These are phyloP conservation scores for Protomyctophum bolini DNA, from an alignment of 2,113 vertebrate species.

Conservation along the genomic window DNA sequence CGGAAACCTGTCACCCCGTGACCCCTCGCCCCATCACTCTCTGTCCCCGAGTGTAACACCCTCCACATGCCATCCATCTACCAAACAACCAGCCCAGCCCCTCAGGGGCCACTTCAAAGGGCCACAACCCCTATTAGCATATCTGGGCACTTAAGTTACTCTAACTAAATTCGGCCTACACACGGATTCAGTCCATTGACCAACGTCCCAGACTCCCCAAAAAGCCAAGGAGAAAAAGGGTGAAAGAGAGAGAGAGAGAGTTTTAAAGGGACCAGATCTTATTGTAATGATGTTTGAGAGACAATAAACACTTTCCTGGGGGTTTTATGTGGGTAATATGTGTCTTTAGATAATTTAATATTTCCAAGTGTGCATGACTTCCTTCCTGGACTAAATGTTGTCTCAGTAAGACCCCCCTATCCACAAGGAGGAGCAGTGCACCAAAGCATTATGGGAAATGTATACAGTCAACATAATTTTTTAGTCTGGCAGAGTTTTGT, in stretches of 20 bases:
- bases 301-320: too few relatives aligned
- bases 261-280: too few relatives aligned
- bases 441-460: too few relatives aligned
- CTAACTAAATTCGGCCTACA: slow-evolving; percentile 44
- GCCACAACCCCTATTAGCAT: slow-evolving; percentile 51
- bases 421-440: too few relatives aligned
- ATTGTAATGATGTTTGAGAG: too few relatives aligned
- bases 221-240: slow-evolving; percentile 8
- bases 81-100: slow-evolving; percentile 17
- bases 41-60: slow-evolving; percentile 35
- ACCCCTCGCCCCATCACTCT: slow-evolving; percentile 28
- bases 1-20: slow-evolving; percentile 53
- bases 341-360: too few relatives aligned
- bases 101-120: slow-evolving; percentile 58
- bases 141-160: slow-evolving; percentile 49
- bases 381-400: too few relatives aligned
- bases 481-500: slow-evolving; percentile 46
- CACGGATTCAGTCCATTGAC: slow-evolving; percentile 46
- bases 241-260: slow-evolving; percentile 13
- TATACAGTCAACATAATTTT: slow-evolving; percentile 40
- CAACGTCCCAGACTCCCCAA: slow-evolving; percentile 33
- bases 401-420: too few relatives aligned
- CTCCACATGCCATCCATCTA: slow-evolving; percentile 51
- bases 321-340: too few relatives aligned
- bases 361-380: too few relatives aligned